Evolutionary conservation across 2,113 vertebrate species (phyloP).

Genomic region (Anser cygnoides): DNA sequence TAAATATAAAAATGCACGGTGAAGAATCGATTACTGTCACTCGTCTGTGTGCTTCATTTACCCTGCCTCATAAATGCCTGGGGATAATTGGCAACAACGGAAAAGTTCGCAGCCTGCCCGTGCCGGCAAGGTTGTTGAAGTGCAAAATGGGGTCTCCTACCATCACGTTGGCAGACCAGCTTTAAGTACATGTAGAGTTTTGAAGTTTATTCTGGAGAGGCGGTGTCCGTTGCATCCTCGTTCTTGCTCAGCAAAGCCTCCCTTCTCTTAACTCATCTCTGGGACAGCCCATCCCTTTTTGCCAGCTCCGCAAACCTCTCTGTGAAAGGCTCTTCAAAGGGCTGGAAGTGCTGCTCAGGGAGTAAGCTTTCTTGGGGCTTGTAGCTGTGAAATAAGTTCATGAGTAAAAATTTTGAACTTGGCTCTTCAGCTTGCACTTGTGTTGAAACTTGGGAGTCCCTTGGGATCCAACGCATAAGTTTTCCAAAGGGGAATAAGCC

Average conservation of each 20-base stretch:
- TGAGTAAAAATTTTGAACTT: rapidly evolving
- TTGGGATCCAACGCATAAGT: background rate
- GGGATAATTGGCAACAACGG: conserved; percentile 42
- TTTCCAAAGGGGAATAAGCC: background rate
- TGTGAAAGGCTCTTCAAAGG: background rate
- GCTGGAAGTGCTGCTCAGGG: background rate
- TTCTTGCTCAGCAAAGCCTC: background rate
- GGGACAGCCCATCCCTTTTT: background rate
- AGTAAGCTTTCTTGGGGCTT: background rate
- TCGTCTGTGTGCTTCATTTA: conserved; percentile 58
- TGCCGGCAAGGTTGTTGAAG: background rate
- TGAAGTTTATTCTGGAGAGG: background rate
- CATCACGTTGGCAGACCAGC: background rate
- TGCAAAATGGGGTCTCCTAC: background rate
- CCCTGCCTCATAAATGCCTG: background rate
- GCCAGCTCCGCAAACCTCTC: background rate
- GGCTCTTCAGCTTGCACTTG: background rate
- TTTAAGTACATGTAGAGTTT: background rate
- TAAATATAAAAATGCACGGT: conserved; percentile 44
- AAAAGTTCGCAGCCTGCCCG: background rate
- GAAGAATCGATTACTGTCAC: conserved; percentile 55
- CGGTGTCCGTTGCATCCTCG: background rate
- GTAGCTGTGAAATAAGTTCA: background rate
- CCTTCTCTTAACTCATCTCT: background rate
- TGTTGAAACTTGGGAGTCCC: background rate